A percentile compares a stretch with the other conserved stretches of the same genome.
These are phyloP conservation scores for Poeciliopsis occidentalis DNA, from an alignment of 2,113 vertebrate genomes.

Conservation along the genomic window DNA sequence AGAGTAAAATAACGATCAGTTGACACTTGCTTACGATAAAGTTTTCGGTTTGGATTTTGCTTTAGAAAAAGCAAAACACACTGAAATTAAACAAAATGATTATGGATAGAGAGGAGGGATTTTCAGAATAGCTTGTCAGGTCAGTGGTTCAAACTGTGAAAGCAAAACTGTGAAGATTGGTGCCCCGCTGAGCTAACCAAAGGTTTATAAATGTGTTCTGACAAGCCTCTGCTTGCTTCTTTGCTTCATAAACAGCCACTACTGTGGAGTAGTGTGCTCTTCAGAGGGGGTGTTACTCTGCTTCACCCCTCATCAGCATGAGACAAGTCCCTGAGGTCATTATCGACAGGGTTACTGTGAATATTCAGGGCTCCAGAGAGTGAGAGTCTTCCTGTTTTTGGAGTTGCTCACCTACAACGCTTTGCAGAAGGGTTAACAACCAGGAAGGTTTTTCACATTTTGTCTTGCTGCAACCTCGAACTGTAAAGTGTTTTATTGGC, in stretches of 20 bases:
- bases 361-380: background rate
- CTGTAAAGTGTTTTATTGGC: too few species aligned
- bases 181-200: conserved; percentile 21
- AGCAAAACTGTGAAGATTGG: background rate
- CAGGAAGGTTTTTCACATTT: background rate
- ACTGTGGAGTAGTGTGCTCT: conserved; percentile 8
- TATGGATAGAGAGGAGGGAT: background rate
- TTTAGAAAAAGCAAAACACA: background rate
- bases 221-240: conserved; percentile 22
- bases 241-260: conserved; percentile 13
- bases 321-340: conserved; percentile 17
- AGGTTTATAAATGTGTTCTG: conserved; percentile 34
- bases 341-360: conserved; percentile 8
- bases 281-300: background rate
- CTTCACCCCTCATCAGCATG: conserved; percentile 18
- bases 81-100: background rate
- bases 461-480: too few species aligned
- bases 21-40: background rate
- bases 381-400: background rate
- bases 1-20: background rate
- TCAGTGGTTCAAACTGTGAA: conserved; percentile 9
- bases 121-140: conserved; percentile 5
- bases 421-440: background rate
- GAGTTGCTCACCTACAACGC: background rate
- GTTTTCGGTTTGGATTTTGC: background rate